A percentile compares a stretch with the other conserved stretches of the same genome.
These are phyloP conservation scores for Drosophila kuntzei DNA, from an alignment of 2,888 invertebrate species.

Conservation along the genomic window DNA sequence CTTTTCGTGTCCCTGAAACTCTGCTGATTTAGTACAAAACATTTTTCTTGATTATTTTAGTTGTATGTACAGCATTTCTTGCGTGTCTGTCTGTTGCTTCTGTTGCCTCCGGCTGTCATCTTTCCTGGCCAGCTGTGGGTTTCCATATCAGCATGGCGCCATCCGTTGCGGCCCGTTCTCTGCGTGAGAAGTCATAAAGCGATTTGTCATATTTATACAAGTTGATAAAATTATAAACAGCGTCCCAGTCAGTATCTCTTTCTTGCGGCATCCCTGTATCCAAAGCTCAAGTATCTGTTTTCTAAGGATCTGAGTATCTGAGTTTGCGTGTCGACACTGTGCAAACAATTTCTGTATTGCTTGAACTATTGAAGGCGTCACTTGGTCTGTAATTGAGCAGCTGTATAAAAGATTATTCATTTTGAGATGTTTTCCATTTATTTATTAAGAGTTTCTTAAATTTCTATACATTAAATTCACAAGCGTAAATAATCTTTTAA, in stretches of 20 bases:
- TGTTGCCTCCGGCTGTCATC: constrained; percentile 43
- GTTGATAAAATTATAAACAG: constrained; percentile 83
- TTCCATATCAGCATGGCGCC: constrained; percentile 48
- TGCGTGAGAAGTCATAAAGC: constrained; percentile 80
- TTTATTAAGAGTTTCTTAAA: neutral
- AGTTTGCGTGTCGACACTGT: constrained; percentile 40
- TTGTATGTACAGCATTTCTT: constrained; percentile 45
- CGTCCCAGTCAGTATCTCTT: constrained; percentile 26
- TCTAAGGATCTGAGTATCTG: constrained; percentile 21
- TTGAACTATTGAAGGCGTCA: constrained; percentile 10
- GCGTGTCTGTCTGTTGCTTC: constrained; percentile 36
- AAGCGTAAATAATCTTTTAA: neutral
- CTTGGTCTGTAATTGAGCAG: constrained; percentile 36
- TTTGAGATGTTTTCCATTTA: neutral
- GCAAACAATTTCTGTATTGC: constrained; percentile 35
- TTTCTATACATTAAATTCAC: neutral
- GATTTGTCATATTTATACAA: constrained; percentile 83
- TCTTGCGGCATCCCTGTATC: neutral
- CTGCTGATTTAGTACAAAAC: constrained; percentile 76
- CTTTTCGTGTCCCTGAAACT: constrained; percentile 6
- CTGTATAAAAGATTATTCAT: neutral
- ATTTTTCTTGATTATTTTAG: constrained; percentile 80
- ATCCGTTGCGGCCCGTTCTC: constrained; percentile 31
- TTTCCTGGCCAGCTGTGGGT: constrained; percentile 41
- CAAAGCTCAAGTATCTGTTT: constrained; percentile 26